These are phyloP conservation scores for Cepphus grylle DNA, from an alignment of 2,113 vertebrate species.

Conservation along the genomic window DNA sequence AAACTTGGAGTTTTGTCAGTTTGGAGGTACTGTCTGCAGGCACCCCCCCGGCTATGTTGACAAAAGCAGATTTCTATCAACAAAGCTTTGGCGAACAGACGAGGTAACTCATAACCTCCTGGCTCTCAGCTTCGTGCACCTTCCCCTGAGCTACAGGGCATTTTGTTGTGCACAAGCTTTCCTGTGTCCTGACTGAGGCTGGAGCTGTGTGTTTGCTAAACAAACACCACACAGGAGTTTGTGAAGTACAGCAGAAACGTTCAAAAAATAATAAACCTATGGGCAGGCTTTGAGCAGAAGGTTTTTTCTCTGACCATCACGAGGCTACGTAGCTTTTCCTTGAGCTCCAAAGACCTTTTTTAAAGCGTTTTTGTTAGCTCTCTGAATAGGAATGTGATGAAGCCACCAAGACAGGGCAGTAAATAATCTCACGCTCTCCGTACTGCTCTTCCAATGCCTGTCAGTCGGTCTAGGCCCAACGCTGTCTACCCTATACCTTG, in stretches of 20 bases:
- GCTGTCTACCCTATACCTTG: too few species aligned
- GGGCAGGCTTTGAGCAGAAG: background rate
- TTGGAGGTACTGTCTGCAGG: background rate
- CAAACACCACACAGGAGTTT: background rate
- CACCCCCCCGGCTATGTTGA: background rate
- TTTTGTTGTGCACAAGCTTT: background rate
- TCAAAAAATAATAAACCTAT: background rate
- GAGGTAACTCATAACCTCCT: background rate
- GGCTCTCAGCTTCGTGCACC: background rate
- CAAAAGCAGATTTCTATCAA: constrained; percentile 62
- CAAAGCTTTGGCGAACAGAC: constrained; percentile 2
- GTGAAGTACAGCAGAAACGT: background rate
- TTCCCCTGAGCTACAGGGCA: background rate
- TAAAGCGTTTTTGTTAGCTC: background rate
- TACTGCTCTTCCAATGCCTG: fast-evolving
- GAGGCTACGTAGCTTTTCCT: background rate
- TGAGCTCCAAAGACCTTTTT: background rate
- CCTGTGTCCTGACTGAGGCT: background rate
- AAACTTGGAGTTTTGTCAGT: constrained; percentile 47
- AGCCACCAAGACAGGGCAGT: background rate
- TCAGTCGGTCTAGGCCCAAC: background rate
- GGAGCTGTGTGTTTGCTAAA: background rate
- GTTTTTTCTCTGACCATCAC: background rate
- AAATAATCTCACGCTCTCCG: background rate
- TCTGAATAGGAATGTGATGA: background rate